Base-by-base conservation (phyloP, 35 echinoderm and acorn worm genomes). In the Chiridota heheva region DNA sequence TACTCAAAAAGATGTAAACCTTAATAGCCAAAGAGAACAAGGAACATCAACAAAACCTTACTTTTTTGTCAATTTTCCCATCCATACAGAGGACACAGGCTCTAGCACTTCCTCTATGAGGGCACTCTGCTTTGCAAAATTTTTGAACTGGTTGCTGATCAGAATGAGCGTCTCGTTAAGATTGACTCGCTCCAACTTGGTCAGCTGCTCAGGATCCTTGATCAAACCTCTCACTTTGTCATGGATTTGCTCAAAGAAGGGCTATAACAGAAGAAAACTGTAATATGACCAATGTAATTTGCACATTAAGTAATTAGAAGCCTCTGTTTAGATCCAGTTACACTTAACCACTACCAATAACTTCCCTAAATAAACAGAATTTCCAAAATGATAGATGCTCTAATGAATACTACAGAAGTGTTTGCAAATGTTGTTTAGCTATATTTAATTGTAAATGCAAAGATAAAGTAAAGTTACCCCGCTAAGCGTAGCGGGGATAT, bases 91-190 rank as follows among this genome's bases (percentile, higher is more conserved):
- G n/a, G 60, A 65, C 39, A 97, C 73, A 47, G 94, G 88, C 73
- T 97, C 20, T 58, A 97, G 27, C 7, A 97, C 82, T 49, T 87
- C 84, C n/a, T 55, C 78, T 32, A 97, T 87, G 38, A 97, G 84
- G 42, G 69, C 74, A 36, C 80, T 97, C 74, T 97, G 94, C 32
- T 70, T 76, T 1, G 58, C 59, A 51, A 84, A 91, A 47, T 97
- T 32, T 48, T 97, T 87, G 73, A 91, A 83, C 49, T 91, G 40
- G 38, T 97, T 97, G 68, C 89, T 91, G 53, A 97, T 75, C 1
- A 97, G 80, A 15, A 97, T 97, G 6, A 97, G 62, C 3, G 88
- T 84, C 57, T 97, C 94, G 36, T 84, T 82, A 2, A 97, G 88
- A 6, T 90, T 91, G 42, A 91, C 84, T 56, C 76, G 87, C 72